Evolutionary conservation across 2,113 vertebrate species (phyloP).

Genomic region (Redunca redunca): DNA sequence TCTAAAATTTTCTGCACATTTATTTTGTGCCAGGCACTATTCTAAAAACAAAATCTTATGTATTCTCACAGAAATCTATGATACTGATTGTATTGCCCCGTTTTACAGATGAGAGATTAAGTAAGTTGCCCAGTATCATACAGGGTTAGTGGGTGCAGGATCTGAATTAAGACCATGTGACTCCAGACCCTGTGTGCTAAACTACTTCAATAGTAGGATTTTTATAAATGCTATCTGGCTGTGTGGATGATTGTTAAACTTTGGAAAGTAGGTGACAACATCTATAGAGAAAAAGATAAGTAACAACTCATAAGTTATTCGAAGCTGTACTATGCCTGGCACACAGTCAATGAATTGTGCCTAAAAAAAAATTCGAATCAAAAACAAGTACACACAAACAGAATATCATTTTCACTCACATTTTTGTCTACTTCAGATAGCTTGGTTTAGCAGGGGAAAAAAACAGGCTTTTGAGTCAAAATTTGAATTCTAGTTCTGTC

Average conservation of each 20-base stretch:
- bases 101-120: constrained; percentile 18
- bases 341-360: background rate
- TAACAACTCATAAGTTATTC: background rate
- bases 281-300: background rate
- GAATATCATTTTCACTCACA: background rate
- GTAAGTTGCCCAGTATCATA: background rate
- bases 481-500: background rate
- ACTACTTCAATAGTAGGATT: background rate
- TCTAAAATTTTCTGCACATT: background rate
- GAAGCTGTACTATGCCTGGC: background rate
- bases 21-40: background rate
- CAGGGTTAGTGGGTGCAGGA: background rate
- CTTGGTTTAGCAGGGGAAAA: background rate
- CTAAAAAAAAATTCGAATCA: background rate
- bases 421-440: background rate
- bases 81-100: background rate
- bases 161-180: background rate
- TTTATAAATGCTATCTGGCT: background rate
- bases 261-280: background rate
- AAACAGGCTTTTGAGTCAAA: background rate
- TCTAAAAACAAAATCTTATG: background rate
- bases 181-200: background rate
- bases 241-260: background rate
- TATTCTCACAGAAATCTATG: background rate
- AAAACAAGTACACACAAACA: background rate